phyloP scores from a whole-genome alignment of 2,888 invertebrate species.

The Strigamia maritima region DNA sequence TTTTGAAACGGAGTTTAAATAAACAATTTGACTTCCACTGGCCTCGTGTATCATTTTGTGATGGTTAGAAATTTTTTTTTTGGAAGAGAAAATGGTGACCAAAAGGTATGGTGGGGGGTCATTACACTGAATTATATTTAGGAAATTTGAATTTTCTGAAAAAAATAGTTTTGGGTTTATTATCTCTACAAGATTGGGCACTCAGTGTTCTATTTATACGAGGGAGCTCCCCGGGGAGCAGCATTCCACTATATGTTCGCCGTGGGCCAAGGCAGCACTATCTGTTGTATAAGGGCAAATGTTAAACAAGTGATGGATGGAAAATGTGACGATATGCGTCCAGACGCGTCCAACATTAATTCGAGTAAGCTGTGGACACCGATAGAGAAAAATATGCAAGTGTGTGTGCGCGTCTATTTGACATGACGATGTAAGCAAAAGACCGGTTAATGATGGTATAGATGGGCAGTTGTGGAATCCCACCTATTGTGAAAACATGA shows the following conservation, averaged over 20 bases:
- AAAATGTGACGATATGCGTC: constrained; percentile 30
- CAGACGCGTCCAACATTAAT: constrained; percentile 14
- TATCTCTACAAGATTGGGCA: background rate
- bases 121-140: background rate
- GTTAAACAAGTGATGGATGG: constrained; percentile 32
- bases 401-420: background rate
- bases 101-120: background rate
- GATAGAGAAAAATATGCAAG: background rate
- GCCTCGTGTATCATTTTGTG: no score
- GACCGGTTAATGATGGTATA: background rate
- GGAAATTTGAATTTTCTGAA: background rate
- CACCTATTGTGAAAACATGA: constrained; percentile 31
- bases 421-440: background rate
- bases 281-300: constrained; percentile 25
- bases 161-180: background rate
- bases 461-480: constrained; percentile 8
- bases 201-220: background rate
- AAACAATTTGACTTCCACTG: no score
- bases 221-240: background rate
- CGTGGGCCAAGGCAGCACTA: constrained; percentile 26
- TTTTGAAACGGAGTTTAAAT: no score
- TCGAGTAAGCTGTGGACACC: background rate
- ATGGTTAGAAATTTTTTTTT: no score
- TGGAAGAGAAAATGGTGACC: background rate
- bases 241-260: background rate